phyloP scores from a whole-genome alignment of 2,113 vertebrate species.

The Talpa occidentalis region DNA sequence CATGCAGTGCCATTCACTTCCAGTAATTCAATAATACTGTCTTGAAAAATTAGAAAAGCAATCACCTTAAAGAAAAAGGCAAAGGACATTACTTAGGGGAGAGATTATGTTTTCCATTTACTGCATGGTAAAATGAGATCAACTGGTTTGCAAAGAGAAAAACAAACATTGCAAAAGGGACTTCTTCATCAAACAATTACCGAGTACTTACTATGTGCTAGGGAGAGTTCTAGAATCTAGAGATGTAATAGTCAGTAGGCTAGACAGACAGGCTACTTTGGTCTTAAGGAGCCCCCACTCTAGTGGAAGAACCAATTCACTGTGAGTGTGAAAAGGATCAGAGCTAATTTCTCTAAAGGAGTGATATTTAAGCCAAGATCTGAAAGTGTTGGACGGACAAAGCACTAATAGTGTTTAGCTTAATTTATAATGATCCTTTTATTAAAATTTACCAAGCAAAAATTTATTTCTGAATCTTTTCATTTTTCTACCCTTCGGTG shows the following conservation, averaged over 20 bases:
- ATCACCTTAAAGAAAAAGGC: constrained; percentile 28
- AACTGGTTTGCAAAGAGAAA: constrained; percentile 43
- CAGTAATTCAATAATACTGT: neutral
- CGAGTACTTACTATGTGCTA: neutral
- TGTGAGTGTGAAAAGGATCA: neutral
- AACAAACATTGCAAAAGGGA: neutral
- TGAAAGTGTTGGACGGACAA: neutral
- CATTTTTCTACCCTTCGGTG: neutral
- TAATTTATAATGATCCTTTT: constrained; percentile 16
- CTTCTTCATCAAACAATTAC: constrained; percentile 31
- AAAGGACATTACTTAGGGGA: neutral
- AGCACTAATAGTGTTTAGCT: neutral
- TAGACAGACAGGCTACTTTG: neutral
- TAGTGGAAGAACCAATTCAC: neutral
- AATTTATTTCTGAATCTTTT: neutral
- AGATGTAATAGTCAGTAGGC: neutral
- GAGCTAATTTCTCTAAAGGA: neutral
- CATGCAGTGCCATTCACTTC: neutral
- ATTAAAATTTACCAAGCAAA: constrained; percentile 41
- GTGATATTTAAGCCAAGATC: constrained; percentile 27
- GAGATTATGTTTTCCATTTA: neutral
- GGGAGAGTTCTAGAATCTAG: neutral
- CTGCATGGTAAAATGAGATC: constrained; percentile 9
- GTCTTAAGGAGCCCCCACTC: neutral
- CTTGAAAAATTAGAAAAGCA: constrained; percentile 15